Evolutionary conservation across 2,888 invertebrate species (phyloP).

Genomic region (Agrotis segetum): DNA sequence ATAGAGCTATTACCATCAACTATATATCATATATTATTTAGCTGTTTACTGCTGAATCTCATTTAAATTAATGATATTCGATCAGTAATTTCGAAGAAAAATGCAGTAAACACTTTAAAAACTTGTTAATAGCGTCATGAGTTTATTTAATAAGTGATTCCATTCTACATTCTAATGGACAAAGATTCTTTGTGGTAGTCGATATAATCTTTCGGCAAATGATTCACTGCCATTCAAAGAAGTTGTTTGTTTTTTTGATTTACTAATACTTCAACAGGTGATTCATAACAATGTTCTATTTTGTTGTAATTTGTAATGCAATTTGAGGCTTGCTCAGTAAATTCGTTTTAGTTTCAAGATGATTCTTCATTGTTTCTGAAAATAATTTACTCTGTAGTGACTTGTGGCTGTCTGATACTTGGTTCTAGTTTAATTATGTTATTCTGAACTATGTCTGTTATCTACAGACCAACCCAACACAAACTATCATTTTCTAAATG

Average conservation of each 20-base stretch:
- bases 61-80: not conserved
- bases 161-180: conserved; percentile 17
- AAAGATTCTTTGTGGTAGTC: conserved; percentile 24
- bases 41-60: not conserved
- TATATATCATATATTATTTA: not conserved
- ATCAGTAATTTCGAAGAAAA: not conserved
- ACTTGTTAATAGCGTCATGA: conserved; percentile 2
- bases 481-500: not conserved
- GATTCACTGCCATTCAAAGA: conserved; percentile 47
- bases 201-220: conserved; percentile 29
- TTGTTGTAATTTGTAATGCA: conserved; percentile 28
- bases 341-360: too few species aligned
- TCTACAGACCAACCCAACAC: not conserved
- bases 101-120: conserved; percentile 5
- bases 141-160: conserved; percentile 18
- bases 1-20: not conserved
- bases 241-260: conserved; percentile 33
- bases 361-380: too few species aligned
- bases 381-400: too few species aligned
- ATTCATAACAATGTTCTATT: conserved; percentile 34
- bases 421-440: too few species aligned
- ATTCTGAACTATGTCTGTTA: too few species aligned
- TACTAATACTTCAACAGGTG: conserved; percentile 19
- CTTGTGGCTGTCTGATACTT: not conserved
- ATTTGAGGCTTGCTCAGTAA: conserved; percentile 9